A percentile compares a stretch with the other conserved stretches of the same genome.
Evolutionary conservation across 2,113 vertebrate species (phyloP).

Genomic region (Passer montanus): DNA sequence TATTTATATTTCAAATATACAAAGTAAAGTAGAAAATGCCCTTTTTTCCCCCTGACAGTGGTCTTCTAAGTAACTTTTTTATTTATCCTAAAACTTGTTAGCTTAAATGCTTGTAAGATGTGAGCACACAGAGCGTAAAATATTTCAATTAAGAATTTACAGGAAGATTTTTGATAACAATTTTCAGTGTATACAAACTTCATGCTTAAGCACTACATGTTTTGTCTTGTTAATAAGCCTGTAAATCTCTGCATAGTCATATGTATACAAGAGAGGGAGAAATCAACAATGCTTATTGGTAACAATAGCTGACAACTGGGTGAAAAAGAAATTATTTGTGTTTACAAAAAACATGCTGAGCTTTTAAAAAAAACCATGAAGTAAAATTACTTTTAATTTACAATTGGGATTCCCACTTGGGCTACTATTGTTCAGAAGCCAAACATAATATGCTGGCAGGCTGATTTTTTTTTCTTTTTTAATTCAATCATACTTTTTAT

Average conservation of each 20-base stretch:
- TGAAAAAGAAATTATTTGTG: background rate
- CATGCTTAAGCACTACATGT: background rate
- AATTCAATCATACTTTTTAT: background rate
- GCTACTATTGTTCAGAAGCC: background rate
- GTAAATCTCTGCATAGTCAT: background rate
- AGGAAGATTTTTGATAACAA: background rate
- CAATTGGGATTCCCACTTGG: background rate
- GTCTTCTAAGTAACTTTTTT: background rate
- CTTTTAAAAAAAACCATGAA: background rate
- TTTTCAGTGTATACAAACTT: background rate
- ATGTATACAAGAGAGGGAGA: background rate
- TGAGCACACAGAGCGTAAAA: background rate
- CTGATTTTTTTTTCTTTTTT: background rate
- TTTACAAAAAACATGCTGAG: background rate
- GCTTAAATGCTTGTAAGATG: background rate
- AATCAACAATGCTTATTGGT: background rate
- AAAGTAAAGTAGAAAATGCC: background rate
- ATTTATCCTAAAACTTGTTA: background rate
- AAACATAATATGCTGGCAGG: background rate
- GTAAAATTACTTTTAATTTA: background rate
- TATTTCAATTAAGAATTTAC: background rate
- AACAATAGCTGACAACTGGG: background rate
- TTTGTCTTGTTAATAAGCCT: background rate
- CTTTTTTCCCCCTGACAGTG: background rate
- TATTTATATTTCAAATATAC: too few relatives aligned